phyloP scores from a whole-genome alignment of 2,888 invertebrate genomes.

The Pristionchus entomophagus region DNA sequence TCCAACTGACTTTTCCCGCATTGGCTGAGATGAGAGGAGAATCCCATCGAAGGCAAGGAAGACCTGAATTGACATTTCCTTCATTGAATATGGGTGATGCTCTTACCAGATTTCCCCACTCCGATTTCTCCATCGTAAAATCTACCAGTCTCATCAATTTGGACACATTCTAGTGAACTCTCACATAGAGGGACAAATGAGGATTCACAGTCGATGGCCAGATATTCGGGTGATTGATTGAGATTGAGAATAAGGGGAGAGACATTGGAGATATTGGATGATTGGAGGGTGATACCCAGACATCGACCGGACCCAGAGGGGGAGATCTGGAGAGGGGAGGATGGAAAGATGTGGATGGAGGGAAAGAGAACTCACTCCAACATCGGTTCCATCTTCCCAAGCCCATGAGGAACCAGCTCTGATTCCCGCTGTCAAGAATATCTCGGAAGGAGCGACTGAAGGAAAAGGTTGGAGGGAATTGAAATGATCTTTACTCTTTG shows the following conservation, averaged over 20 bases:
- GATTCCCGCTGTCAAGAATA: conserved; percentile 64
- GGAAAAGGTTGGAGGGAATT: not conserved
- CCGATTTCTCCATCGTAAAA: conserved; percentile 24
- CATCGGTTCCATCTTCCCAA: conserved; percentile 61
- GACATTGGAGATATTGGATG: conserved; percentile 1
- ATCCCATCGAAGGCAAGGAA: conserved; percentile 65
- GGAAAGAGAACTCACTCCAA: conserved; percentile 9
- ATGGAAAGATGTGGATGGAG: not conserved
- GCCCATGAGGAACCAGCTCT: conserved; percentile 62
- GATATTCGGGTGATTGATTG: conserved; percentile 20
- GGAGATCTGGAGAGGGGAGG: not conserved
- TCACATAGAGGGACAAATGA: conserved; percentile 60
- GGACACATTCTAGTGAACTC: conserved; percentile 57
- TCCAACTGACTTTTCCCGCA: conserved; percentile 41
- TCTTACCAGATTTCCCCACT: not conserved
- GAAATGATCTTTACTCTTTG: too few relatives aligned
- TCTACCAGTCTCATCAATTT: conserved; percentile 20
- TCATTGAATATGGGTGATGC: not conserved
- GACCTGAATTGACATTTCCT: conserved; percentile 48
- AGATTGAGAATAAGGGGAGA: conserved; percentile 16
- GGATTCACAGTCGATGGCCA: conserved; percentile 62
- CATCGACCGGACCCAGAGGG: conserved; percentile 17
- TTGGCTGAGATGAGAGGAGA: conserved; percentile 53
- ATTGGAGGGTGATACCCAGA: conserved; percentile 1
- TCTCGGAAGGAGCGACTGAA: not conserved